Evolutionary conservation across 2,888 invertebrate species (phyloP), one percentile per base, ranked within the genome.

Genomic region (Cantharis lateralis): DNA sequence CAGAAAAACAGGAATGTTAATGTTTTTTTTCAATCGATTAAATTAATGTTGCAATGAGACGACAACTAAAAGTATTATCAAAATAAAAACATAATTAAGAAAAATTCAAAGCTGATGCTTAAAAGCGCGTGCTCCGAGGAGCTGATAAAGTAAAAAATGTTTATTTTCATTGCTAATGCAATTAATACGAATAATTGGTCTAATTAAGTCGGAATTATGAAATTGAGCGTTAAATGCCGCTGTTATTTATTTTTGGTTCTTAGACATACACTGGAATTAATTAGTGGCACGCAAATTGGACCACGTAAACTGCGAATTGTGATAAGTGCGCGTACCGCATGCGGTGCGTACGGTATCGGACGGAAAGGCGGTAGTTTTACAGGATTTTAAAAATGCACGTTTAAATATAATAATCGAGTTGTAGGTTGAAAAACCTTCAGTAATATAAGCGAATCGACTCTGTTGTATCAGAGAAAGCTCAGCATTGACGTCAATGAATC

Each of bases 401-500:
- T n/a, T 48, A 48, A 48, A 48, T 48, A 48, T 48, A 48, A 48
- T 48, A 48, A 48, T 48, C n/a, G 48, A 48, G 48, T 48, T 48
- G 48, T 48, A 48, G 48, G 48, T 48, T 48, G 48, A 48, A 48
- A 48, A 48, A 48, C 48, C 48, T 48, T 48, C 48, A 48, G 48
- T n/a, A n/a, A n/a, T n/a, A n/a, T n/a, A 48, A 48, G 48, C 79
- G 79, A 79, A 74, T 69, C 78, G 77, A 75, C 80, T 62, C 77
- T 80, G 80, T 77, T 80, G 78, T 61, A 24, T 62, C 74, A 76
- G 81, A 80, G 80, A 80, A 81, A 80, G 80, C 83, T 80, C 80
- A 74, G 79, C 80, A 85, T 85, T 85, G 85, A 85, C 85, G 85
- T 85, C 85, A 85, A 84, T 84, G 80, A 79, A 82, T 78, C 80